These are phyloP conservation scores for Limnothrissa miodon DNA, from an alignment of 2,113 vertebrate genomes.

Conservation along the genomic window DNA sequence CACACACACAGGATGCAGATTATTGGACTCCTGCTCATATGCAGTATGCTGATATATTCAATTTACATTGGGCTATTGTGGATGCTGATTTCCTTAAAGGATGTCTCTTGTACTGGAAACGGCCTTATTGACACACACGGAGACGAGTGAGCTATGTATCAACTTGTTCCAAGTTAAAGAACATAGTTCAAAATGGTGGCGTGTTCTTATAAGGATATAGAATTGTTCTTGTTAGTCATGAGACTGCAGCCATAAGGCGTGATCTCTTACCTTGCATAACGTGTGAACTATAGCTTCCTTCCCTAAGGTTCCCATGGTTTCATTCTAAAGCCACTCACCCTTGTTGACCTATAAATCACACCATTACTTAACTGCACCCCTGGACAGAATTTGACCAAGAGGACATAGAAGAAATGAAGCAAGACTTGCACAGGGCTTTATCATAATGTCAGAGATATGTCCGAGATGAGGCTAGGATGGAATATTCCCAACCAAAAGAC, in stretches of 20 bases:
- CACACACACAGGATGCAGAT: background rate
- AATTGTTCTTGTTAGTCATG: too few species aligned
- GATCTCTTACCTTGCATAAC: background rate
- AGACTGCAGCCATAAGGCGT: background rate
- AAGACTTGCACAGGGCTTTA: background rate
- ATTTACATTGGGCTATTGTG: too few species aligned
- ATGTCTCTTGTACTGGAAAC: too few species aligned
- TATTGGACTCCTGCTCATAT: too few species aligned
- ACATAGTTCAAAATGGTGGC: too few species aligned
- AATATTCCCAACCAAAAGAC: background rate
- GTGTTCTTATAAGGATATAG: too few species aligned
- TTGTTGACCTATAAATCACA: background rate
- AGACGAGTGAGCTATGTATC: too few species aligned
- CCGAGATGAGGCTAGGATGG: background rate
- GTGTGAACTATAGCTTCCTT: background rate
- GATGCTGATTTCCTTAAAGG: too few species aligned
- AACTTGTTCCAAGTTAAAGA: too few species aligned
- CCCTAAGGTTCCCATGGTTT: background rate
- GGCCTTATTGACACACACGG: too few species aligned
- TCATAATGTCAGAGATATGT: background rate
- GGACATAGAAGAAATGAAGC: background rate
- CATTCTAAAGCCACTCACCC: background rate
- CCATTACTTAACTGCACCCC: background rate
- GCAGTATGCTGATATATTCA: too few species aligned
- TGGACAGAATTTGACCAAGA: background rate